Percentiles rank a stretch among this genome's conserved stretches.
These are phyloP conservation scores for Strigops habroptila DNA, from an alignment of 2,113 vertebrate species.

Conservation along the genomic window DNA sequence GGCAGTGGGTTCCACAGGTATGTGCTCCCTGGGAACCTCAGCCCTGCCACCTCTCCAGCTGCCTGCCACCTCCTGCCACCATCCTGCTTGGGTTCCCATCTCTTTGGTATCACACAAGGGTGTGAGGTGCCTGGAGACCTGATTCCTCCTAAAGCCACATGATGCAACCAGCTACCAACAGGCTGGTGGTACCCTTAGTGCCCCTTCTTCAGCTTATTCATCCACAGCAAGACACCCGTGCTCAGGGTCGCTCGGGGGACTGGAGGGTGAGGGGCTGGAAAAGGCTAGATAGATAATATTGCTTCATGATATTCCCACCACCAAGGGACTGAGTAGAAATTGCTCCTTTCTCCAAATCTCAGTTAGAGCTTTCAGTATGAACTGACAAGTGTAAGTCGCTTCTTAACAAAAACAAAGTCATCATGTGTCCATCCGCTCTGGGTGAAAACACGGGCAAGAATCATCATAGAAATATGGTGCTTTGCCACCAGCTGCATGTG, in stretches of 20 bases:
- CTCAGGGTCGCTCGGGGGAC: neutral
- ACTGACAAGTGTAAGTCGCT: neutral
- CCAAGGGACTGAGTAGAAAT: neutral
- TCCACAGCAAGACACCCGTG: neutral
- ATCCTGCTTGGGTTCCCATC: neutral
- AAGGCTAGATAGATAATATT: neutral
- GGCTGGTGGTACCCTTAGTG: neutral
- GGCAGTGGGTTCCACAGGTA: neutral
- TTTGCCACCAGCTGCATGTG: neutral
- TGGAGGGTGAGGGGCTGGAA: neutral
- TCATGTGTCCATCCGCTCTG: neutral
- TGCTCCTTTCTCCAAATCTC: constrained; percentile 1
- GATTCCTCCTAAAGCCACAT: neutral
- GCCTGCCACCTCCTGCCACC: fast-evolving
- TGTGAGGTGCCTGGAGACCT: neutral
- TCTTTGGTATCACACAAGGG: neutral
- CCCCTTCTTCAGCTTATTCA: neutral
- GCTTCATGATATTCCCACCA: neutral
- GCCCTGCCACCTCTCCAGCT: neutral
- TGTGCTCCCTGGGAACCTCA: neutral
- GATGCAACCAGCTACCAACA: neutral
- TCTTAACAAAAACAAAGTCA: neutral
- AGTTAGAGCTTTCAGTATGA: neutral
- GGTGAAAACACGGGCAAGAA: neutral
- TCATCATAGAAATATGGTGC: neutral